These are phyloP conservation scores for Virgularia gustaviana DNA, from an alignment of 92 coral and sea anemone genomes.

Conservation along the genomic window DNA sequence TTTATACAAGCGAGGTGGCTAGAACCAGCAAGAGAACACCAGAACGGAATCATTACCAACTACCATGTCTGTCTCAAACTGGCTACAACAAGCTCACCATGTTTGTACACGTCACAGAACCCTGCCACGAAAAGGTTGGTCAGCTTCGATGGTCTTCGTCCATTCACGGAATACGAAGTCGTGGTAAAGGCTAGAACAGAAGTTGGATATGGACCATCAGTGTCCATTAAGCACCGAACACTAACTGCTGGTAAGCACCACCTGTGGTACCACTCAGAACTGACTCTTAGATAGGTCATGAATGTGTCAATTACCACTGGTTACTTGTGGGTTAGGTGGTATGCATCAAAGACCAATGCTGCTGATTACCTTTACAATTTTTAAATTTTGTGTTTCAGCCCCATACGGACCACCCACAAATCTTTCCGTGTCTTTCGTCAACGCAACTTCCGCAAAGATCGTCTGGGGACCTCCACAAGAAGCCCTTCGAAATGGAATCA, in stretches of 20 bases:
- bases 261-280: too few relatives aligned
- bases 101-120: neutral
- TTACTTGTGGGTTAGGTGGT: too few relatives aligned
- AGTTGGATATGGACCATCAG: neutral
- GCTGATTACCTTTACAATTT: too few relatives aligned
- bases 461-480: slow-evolving; percentile 25
- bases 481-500: slow-evolving; percentile 20
- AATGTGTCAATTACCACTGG: too few relatives aligned
- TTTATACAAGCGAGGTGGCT: too few relatives aligned
- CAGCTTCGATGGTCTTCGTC: neutral
- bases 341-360: too few relatives aligned
- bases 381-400: slow-evolving; percentile 6
- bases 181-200: neutral
- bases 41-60: neutral
- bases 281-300: too few relatives aligned
- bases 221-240: neutral
- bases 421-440: slow-evolving; percentile 24
- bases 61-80: neutral
- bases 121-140: neutral
- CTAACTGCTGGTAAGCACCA: neutral
- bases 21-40: neutral
- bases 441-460: neutral
- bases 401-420: slow-evolving; percentile 29
- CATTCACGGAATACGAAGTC: neutral
- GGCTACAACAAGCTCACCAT: neutral